Conservation (phyloP, 1,140 invertebrate genomes). For the Platorchestia sp. region DNA sequence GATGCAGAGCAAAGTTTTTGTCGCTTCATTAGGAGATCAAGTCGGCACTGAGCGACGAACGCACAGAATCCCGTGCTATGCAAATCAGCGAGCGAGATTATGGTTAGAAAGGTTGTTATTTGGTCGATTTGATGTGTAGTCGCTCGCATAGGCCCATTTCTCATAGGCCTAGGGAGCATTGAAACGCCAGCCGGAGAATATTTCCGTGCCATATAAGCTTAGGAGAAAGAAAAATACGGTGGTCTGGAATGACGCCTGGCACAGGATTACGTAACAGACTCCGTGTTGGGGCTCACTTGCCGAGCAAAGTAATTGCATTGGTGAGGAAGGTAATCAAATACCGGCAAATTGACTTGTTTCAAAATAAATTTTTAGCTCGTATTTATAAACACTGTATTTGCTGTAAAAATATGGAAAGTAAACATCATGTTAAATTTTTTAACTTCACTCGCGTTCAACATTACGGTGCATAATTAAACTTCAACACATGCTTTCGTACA, state of each 20-base stretch:
- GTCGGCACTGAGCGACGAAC: not conserved
- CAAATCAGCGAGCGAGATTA: slow-evolving; percentile 40
- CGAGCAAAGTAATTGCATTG: not conserved
- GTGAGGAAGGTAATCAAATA: not conserved
- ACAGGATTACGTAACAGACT: not conserved
- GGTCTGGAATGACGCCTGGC: not conserved
- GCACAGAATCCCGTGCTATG: slow-evolving; percentile 34
- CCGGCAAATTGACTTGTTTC: not conserved
- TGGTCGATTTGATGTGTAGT: slow-evolving; percentile 54
- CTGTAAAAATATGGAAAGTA: not conserved
- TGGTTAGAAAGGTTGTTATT: slow-evolving; percentile 51
- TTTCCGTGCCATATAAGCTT: slow-evolving; percentile 41
- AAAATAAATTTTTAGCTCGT: not conserved
- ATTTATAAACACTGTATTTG: not conserved
- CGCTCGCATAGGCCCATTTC: slow-evolving; percentile 52
- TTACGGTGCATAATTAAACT: not conserved
- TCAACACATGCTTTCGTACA: not conserved
- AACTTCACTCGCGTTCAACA: not conserved
- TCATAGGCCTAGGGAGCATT: slow-evolving; percentile 55
- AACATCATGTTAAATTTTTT: not conserved
- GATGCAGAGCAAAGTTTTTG: not conserved
- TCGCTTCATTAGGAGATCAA: slow-evolving; percentile 26
- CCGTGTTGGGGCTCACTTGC: not conserved
- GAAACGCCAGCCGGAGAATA: slow-evolving; percentile 49
- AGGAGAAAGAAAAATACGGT: slow-evolving; percentile 15